These are phyloP conservation scores for Actenoides lindsayi DNA, from an alignment of 2,113 vertebrate genomes.

Conservation along the genomic window DNA sequence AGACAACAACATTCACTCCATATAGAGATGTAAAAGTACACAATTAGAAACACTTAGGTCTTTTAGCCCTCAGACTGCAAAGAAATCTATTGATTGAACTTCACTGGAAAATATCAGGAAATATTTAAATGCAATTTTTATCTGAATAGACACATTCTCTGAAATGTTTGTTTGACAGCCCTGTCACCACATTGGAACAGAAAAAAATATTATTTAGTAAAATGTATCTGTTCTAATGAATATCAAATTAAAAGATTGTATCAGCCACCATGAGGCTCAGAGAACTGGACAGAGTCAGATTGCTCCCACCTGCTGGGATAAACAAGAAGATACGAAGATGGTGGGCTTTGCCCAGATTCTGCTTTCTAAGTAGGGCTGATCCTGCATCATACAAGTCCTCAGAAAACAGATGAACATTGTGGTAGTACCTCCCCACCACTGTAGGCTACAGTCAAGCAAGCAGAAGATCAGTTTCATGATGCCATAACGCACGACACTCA, in stretches of 20 bases:
- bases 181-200: not conserved
- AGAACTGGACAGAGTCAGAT: not conserved
- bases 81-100: not conserved
- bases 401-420: not conserved
- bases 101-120: not conserved
- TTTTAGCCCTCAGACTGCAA: not conserved
- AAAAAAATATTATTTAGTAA: not conserved
- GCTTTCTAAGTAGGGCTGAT: not conserved
- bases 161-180: not conserved
- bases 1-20: not conserved
- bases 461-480: fast-evolving
- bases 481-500: fast-evolving
- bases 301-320: not conserved
- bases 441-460: not conserved
- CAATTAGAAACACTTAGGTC: not conserved
- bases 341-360: not conserved
- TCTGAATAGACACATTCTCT: not conserved
- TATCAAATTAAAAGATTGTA: not conserved
- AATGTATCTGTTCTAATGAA: not conserved
- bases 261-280: not conserved
- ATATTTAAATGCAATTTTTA: not conserved
- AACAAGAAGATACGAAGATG: not conserved
- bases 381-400: not conserved
- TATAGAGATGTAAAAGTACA: not conserved
- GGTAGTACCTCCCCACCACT: not conserved